These are phyloP conservation scores for Aphelenchoides besseyi DNA, from an alignment of 1,140 invertebrate genomes.

Conservation along the genomic window DNA sequence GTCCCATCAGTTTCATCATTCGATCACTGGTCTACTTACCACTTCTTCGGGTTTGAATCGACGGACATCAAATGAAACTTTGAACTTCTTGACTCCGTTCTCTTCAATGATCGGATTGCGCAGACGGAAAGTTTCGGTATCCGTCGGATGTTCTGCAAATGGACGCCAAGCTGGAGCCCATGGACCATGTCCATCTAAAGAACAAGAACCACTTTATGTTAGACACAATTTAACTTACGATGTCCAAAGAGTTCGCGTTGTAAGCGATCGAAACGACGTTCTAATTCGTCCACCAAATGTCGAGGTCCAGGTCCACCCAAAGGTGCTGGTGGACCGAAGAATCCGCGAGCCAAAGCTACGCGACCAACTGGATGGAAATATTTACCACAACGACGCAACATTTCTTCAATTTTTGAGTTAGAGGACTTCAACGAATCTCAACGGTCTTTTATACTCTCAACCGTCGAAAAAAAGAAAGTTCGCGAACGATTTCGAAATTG, in stretches of 20 bases:
- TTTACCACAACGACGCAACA: constrained; percentile 15
- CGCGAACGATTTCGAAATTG: constrained; percentile 17
- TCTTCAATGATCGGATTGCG: constrained; percentile 54
- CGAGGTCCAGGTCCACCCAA: too few relatives aligned
- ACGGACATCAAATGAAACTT: constrained; percentile 45
- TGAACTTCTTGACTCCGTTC: constrained; percentile 48
- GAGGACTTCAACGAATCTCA: not conserved
- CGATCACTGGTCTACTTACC: too few relatives aligned
- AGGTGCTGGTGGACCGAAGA: constrained; percentile 17
- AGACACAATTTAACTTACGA: too few relatives aligned
- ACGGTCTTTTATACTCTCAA: constrained; percentile 3
- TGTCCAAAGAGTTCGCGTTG: too few relatives aligned
- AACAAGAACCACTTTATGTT: too few relatives aligned
- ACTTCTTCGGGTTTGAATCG: constrained; percentile 48
- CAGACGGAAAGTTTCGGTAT: constrained; percentile 67
- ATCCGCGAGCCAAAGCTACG: not conserved
- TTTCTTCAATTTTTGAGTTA: not conserved
- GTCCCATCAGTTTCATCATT: not conserved
- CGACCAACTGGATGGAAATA: not conserved
- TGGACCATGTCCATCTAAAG: too few relatives aligned
- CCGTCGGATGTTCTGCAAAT: constrained; percentile 22
- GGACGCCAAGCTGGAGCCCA: constrained; percentile 12
- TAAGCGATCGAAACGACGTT: not conserved
- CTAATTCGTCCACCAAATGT: not conserved
- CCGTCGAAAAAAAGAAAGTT: constrained; percentile 8